Evolutionary conservation across 1,140 invertebrate species (phyloP).

Genomic region (Scaptomyza montana): DNA sequence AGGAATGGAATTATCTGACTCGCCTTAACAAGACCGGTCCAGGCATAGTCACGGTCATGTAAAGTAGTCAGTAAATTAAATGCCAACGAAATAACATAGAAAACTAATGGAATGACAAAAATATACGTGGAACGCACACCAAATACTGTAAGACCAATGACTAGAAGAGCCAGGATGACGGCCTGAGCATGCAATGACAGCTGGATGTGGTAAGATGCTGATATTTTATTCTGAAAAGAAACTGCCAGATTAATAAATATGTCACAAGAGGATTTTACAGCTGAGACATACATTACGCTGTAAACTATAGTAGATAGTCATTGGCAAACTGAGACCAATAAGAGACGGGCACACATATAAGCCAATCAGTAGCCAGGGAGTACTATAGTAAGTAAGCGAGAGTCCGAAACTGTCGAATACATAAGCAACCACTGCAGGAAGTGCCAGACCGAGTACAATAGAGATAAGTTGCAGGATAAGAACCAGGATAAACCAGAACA

Average conservation of each 20-base stretch:
- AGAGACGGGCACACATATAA: conserved; percentile 83
- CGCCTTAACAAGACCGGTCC: conserved; percentile 85
- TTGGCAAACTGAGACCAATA: conserved; percentile 51
- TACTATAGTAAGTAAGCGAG: conserved; percentile 88
- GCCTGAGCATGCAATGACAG: conserved; percentile 60
- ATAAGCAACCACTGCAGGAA: conserved; percentile 84
- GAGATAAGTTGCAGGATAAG: conserved; percentile 54
- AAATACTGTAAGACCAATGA: conserved; percentile 28
- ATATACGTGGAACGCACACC: conserved; percentile 61
- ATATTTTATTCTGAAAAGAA: conserved; percentile 46
- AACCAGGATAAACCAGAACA: conserved; percentile 51
- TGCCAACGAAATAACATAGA: conserved; percentile 50
- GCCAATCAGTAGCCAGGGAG: conserved; percentile 86
- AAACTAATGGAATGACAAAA: conserved; percentile 55
- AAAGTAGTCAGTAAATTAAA: conserved; percentile 60
- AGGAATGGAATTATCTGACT: conserved; percentile 80
- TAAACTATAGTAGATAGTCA: conserved; percentile 77
- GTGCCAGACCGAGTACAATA: conserved; percentile 83
- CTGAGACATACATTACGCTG: conserved; percentile 46
- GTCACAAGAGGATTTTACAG: background rate
- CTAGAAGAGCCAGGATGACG: conserved; percentile 45
- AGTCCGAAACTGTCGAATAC: conserved; percentile 78
- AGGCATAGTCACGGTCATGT: conserved; percentile 84
- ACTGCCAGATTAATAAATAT: background rate
- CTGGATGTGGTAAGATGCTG: conserved; percentile 47